These are phyloP conservation scores for Alligator mississippiensis DNA, from an alignment of 2,113 vertebrate genomes.

Conservation along the genomic window DNA sequence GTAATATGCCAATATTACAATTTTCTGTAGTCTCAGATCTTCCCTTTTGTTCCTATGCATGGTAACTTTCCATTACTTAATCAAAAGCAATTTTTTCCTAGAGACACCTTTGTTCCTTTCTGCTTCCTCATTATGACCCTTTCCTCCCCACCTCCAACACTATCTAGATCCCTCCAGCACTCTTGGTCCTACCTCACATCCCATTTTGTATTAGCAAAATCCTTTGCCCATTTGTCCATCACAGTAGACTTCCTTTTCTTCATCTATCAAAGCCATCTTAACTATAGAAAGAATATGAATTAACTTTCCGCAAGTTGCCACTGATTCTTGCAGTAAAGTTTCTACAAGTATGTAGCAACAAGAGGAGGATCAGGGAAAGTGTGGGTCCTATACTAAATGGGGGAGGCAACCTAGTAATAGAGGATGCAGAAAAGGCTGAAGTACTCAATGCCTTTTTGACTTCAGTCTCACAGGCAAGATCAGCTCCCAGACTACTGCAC, in stretches of 20 bases:
- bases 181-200: neutral
- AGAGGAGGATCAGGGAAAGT: no score
- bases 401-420: no score
- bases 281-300: neutral
- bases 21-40: accelerated
- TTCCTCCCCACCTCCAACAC: neutral
- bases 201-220: neutral
- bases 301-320: neutral
- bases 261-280: neutral
- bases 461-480: no score
- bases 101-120: neutral
- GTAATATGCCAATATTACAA: neutral
- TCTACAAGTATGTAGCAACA: no score
- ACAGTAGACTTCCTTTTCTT: neutral
- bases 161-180: neutral
- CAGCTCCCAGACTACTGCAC: no score
- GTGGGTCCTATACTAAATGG: no score
- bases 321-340: neutral
- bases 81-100: neutral
- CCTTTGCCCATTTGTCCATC: neutral
- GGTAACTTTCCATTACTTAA: neutral
- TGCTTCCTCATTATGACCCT: neutral
- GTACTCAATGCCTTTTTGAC: no score
- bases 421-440: no score
- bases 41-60: accelerated